Evolutionary conservation across 2,797 vertebrate species (phyloP).

Genomic region (Channa striata): DNA sequence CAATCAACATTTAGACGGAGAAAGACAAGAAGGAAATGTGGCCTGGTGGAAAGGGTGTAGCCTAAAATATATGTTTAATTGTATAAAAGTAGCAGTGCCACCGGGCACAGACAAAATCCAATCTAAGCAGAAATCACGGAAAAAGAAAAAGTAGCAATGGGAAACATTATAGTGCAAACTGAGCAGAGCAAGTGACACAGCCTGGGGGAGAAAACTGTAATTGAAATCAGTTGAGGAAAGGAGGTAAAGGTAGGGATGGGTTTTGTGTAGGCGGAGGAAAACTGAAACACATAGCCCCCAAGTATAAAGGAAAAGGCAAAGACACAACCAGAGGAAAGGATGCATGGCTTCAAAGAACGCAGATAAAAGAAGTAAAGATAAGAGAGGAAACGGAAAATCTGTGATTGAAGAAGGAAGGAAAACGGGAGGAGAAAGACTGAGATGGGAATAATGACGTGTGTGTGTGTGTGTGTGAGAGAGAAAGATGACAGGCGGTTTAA

Average conservation of each 20-base stretch:
- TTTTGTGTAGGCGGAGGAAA: conserved; percentile 40
- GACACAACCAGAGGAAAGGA: conserved; percentile 33
- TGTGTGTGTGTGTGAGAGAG: neutral
- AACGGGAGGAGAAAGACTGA: conserved; percentile 3
- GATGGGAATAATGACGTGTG: conserved; percentile 11
- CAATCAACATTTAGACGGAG: conserved; percentile 32
- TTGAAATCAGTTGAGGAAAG: conserved; percentile 72
- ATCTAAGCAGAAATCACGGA: conserved; percentile 34
- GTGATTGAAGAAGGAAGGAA: conserved; percentile 19
- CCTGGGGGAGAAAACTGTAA: conserved; percentile 68
- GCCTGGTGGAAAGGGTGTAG: conserved; percentile 18
- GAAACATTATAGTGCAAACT: conserved; percentile 60
- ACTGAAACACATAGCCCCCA: conserved; percentile 41
- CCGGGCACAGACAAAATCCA: conserved; percentile 45
- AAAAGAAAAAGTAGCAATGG: conserved; percentile 38
- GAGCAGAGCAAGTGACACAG: conserved; percentile 63
- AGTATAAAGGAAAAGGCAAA: conserved; percentile 18
- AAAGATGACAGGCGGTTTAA: conserved; percentile 14
- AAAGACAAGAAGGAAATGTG: conserved; percentile 15
- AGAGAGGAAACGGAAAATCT: conserved; percentile 22
- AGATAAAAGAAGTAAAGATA: conserved; percentile 48
- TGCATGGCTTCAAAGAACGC: conserved; percentile 42
- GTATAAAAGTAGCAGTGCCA: conserved; percentile 40
- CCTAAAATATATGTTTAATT: conserved; percentile 43
- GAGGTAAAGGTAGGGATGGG: conserved; percentile 38